Conservation (phyloP, 2,888 invertebrate genomes). For the Coenonympha glycerion region DNA sequence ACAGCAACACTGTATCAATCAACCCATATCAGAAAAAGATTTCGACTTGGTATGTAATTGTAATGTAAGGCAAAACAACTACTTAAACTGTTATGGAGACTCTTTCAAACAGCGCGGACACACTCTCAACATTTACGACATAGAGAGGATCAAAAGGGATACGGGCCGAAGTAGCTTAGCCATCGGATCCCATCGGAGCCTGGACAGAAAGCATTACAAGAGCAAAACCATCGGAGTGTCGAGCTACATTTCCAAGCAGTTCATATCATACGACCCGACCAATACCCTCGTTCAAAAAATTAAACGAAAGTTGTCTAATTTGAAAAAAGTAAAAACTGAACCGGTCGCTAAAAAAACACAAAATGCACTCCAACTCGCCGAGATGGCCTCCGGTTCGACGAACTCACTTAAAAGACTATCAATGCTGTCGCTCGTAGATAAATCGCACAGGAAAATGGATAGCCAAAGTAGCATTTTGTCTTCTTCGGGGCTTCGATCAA, state of each 20-base stretch:
- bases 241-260: conserved; percentile 69
- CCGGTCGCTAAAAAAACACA: conserved; percentile 67
- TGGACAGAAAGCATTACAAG: conserved; percentile 68
- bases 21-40: conserved; percentile 61
- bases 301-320: conserved; percentile 69
- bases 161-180: conserved; percentile 53
- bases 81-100: conserved; percentile 57
- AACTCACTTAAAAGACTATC: conserved; percentile 66
- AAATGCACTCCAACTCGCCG: conserved; percentile 67
- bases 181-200: conserved; percentile 62
- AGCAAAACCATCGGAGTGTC: conserved; percentile 67
- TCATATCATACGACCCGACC: conserved; percentile 68
- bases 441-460: conserved; percentile 61
- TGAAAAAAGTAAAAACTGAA: conserved; percentile 70
- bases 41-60: conserved; percentile 70
- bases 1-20: conserved; percentile 57
- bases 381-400: conserved; percentile 66
- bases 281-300: conserved; percentile 70
- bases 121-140: conserved; percentile 65
- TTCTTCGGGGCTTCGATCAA: conserved; percentile 53
- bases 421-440: conserved; percentile 67
- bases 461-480: conserved; percentile 68
- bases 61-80: conserved; percentile 65
- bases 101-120: conserved; percentile 55
- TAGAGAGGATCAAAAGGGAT: conserved; percentile 65